Evolutionary conservation across 2,888 invertebrate species (phyloP), one percentile per base, ranked within the genome.

Genomic region (Andrena bucephala): DNA sequence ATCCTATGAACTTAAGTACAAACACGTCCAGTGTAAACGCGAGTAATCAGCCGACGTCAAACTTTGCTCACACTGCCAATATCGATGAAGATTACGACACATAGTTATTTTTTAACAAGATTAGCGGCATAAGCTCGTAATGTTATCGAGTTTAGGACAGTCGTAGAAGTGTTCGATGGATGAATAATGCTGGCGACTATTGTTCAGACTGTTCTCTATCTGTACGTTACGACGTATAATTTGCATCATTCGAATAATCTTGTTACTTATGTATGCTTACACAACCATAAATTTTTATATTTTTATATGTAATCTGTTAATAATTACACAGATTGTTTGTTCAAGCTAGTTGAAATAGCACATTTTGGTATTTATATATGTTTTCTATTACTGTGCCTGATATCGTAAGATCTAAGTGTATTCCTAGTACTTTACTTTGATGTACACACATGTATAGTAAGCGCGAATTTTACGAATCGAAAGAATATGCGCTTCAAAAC

Each of bases 21-120:
- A 90, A 88, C 77, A 60, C 88, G 59, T 76, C 88, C 24, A 83
- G 67, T 78, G 82, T 84, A 60, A 89, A 85, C 69, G 60, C 89
- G 27, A 83, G 85, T 62, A 90, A 89, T 82, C 91, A 90, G 63
- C 86, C 92, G 54, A 91, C 92, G 67, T 91, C 92, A 60, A 93
- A 92, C 77, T 93, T 92, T 76, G 85, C 90, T 85, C 90, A 91
- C 77, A 92, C 92, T 81, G 91, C 92, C 72, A 93, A 91, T 67
- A 91, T 94, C 65, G 94, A 94, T 33, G 94, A 94, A 85, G 94
- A 94, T 86, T 94, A 94, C 36, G 94, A 94, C 77, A 93, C 93
- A 92, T 94, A 94, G 77, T 85, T 79, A 75, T 68, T 50, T 36
- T 6, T 54, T 48, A 16, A 48, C 27, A 27, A 67, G 31, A 33